A percentile compares a stretch with the other conserved stretches of the same genome.
phyloP scores from a whole-genome alignment of 1,140 invertebrate species.

The Ruditapes philippinarum region DNA sequence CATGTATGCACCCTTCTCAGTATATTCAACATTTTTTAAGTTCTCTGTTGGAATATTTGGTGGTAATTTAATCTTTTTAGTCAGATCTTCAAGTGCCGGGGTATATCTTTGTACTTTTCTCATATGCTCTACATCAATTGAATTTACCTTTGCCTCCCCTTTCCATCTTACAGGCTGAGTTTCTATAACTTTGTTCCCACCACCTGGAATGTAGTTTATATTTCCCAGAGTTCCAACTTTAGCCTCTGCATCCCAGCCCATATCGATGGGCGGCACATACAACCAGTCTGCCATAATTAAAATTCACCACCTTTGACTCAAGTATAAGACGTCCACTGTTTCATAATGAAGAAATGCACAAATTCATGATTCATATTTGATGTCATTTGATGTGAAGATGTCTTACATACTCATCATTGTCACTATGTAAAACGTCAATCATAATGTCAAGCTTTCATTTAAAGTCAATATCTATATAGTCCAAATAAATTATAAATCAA shows the following conservation, averaged over 20 bases:
- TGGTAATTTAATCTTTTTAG: slow-evolving; percentile 50
- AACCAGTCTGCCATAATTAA: slow-evolving; percentile 47
- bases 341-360: too few species aligned
- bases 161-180: slow-evolving; percentile 77
- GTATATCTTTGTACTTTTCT: slow-evolving; percentile 27
- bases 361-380: too few species aligned
- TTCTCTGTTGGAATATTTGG: slow-evolving; percentile 54
- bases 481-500: too few species aligned
- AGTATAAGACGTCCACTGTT: too few species aligned
- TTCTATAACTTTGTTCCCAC: slow-evolving; percentile 59
- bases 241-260: slow-evolving; percentile 74
- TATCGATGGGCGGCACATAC: slow-evolving; percentile 57
- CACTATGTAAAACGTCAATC: too few species aligned
- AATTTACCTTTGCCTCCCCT: slow-evolving; percentile 78
- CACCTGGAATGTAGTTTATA: slow-evolving; percentile 73
- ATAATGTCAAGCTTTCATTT: too few species aligned
- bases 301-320: not conserved
- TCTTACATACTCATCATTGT: too few species aligned
- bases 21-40: slow-evolving; percentile 62
- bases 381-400: too few species aligned
- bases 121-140: slow-evolving; percentile 75
- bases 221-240: slow-evolving; percentile 80
- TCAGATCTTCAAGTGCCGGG: slow-evolving; percentile 56
- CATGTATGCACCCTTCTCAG: slow-evolving; percentile 67
- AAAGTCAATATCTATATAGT: too few species aligned